phyloP scores from a whole-genome alignment of 2,797 vertebrate genomes.

The Anguilla pacifica region DNA sequence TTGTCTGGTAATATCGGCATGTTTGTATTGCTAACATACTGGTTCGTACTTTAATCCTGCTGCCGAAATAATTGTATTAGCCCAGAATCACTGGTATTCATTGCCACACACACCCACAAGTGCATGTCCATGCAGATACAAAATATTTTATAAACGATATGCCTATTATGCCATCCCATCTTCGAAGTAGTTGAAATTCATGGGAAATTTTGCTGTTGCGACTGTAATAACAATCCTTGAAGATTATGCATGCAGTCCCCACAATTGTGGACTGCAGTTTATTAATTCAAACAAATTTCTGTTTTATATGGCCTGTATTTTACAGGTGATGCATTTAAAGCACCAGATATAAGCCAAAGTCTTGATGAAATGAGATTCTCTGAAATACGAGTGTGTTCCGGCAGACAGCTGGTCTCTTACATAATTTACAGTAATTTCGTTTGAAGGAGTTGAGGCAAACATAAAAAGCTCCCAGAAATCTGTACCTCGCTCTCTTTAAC shows the following conservation, averaged over 20 bases:
- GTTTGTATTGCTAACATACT: neutral
- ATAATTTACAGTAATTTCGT: neutral
- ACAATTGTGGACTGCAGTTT: neutral
- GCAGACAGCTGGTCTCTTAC: neutral
- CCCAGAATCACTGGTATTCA: slow-evolving; percentile 7
- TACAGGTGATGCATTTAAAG: neutral
- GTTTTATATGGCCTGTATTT: neutral
- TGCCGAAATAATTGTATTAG: neutral
- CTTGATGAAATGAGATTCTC: neutral
- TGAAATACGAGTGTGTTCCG: neutral
- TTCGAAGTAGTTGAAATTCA: neutral
- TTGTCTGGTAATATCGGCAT: neutral
- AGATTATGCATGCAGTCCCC: neutral
- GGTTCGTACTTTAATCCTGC: neutral
- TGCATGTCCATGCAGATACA: neutral
- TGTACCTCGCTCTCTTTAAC: neutral
- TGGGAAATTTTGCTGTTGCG: neutral
- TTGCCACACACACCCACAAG: neutral
- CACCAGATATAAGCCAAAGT: neutral
- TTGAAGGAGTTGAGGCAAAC: neutral
- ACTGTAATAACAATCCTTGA: neutral
- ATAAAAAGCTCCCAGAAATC: neutral
- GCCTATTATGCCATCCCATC: neutral
- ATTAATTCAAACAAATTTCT: neutral
- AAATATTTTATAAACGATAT: neutral